Conservation (phyloP, 1,140 invertebrate genomes). For the Zaprionus vittiger region DNA sequence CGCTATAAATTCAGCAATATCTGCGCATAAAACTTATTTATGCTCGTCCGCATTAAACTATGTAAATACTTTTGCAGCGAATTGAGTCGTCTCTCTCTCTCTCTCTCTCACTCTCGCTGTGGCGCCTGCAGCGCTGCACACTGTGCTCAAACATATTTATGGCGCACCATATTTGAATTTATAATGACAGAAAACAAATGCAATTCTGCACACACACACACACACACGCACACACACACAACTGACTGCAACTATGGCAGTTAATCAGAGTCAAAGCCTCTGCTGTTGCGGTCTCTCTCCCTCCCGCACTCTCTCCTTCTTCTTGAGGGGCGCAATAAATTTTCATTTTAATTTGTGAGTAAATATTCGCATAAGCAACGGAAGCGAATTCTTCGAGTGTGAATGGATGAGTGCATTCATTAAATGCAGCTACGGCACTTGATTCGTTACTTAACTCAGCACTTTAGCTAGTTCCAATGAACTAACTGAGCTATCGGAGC, state of each 20-base stretch:
- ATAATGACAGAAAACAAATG: conserved; percentile 80
- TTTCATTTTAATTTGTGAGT: conserved; percentile 77
- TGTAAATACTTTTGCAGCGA: conserved; percentile 50
- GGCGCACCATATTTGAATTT: conserved; percentile 76
- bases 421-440: conserved; percentile 16
- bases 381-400: conserved; percentile 50
- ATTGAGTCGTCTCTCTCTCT: conserved; percentile 2
- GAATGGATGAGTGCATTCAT: conserved; percentile 63
- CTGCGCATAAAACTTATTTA: conserved; percentile 75
- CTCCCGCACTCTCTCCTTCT: conserved; percentile 23
- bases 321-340: conserved; percentile 62
- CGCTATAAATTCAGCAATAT: conserved; percentile 70
- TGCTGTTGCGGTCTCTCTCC: conserved; percentile 32
- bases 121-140: conserved; percentile 50
- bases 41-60: conserved; percentile 66
- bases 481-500: background rate
- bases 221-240: conserved; percentile 25
- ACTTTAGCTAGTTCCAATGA: background rate
- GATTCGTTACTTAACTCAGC: conserved; percentile 11
- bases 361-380: conserved; percentile 67
- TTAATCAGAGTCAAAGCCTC: conserved; percentile 75
- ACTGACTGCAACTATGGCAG: conserved; percentile 57
- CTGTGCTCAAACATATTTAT: conserved; percentile 66
- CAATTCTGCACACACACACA: conserved; percentile 51
- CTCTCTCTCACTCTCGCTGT: conserved; percentile 1